Evolutionary conservation across 2,888 invertebrate genomes (phyloP).

Genomic region (Ophion costatus): DNA sequence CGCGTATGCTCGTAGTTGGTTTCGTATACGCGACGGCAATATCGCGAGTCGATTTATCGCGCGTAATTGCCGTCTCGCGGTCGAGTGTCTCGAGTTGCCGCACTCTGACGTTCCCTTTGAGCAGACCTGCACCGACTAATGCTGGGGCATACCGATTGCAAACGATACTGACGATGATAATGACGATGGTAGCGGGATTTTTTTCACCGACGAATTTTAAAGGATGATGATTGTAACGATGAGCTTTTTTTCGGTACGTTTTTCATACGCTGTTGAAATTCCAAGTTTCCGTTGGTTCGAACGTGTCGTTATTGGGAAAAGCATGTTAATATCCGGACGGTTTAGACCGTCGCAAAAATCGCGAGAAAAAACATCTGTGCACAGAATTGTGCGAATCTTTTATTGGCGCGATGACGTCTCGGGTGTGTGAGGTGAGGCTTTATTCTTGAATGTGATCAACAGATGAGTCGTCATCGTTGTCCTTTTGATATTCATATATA

Average conservation of each 20-base stretch:
- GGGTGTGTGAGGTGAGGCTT: slow-evolving; percentile 39
- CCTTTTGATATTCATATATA: slow-evolving; percentile 23
- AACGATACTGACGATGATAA: not conserved
- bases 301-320: not conserved
- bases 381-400: slow-evolving; percentile 8
- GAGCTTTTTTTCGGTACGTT: not conserved
- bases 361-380: not conserved
- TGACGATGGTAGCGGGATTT: not conserved
- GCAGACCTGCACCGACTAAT: not conserved
- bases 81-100: slow-evolving; percentile 6
- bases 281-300: not conserved
- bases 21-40: slow-evolving; percentile 5
- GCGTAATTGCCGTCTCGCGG: slow-evolving; percentile 43
- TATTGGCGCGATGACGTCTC: slow-evolving; percentile 22
- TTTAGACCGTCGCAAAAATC: not conserved
- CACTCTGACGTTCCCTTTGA: slow-evolving; percentile 33
- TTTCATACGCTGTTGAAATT: not conserved
- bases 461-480: slow-evolving; percentile 17
- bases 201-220: not conserved
- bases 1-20: slow-evolving; percentile 6
- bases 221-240: not conserved
- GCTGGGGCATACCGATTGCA: not conserved
- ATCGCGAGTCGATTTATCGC: slow-evolving; percentile 52
- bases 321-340: too few relatives aligned
- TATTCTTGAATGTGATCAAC: slow-evolving; percentile 10